These are phyloP conservation scores for Papilio demoleus DNA, from an alignment of 2,888 invertebrate species.

Conservation along the genomic window DNA sequence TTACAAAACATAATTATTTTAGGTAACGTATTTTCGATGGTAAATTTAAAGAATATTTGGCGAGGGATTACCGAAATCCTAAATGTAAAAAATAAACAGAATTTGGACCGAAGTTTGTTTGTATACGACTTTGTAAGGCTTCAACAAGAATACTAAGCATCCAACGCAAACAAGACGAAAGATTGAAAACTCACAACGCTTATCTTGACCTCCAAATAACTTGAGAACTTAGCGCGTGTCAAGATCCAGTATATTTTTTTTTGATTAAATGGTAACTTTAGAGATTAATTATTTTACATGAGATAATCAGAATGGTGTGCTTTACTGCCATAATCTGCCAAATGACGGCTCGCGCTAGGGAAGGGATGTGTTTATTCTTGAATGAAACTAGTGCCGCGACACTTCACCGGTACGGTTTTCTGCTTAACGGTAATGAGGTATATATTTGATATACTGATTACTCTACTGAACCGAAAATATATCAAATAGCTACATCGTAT, in stretches of 20 bases:
- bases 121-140: conserved; percentile 22
- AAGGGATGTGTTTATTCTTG: too few species aligned
- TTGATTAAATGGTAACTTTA: background rate
- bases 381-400: too few species aligned
- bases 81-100: conserved; percentile 25
- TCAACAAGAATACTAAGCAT: conserved; percentile 31
- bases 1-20: background rate
- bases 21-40: background rate
- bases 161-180: conserved; percentile 19
- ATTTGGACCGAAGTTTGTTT: conserved; percentile 23
- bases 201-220: conserved; percentile 27
- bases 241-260: background rate
- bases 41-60: background rate
- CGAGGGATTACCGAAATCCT: conserved; percentile 18
- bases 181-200: conserved; percentile 29
- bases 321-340: too few species aligned
- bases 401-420: too few species aligned
- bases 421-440: too few species aligned
- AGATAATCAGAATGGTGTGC: too few species aligned
- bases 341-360: too few species aligned
- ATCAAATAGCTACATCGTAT: too few species aligned
- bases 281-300: background rate
- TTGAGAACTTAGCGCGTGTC: background rate
- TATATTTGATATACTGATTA: too few species aligned
- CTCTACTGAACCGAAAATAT: too few species aligned